Percentiles rank a stretch among this genome's conserved stretches.
Conservation (phyloP, 2,797 vertebrate species). For the Peromyscus nudipes region DNA sequence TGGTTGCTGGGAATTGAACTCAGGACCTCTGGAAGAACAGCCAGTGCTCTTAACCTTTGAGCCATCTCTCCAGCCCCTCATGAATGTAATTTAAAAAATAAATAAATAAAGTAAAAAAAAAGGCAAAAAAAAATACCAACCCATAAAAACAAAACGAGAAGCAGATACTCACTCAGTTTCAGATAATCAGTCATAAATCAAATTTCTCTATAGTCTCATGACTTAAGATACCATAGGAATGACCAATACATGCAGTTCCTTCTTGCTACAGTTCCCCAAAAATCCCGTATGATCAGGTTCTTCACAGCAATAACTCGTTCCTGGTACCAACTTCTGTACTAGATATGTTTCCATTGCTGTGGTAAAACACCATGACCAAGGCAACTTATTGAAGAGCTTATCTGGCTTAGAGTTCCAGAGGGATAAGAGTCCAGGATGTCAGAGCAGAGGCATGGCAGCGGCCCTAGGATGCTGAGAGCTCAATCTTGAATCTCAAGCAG, state of each 20-base stretch:
- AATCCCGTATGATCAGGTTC: not conserved
- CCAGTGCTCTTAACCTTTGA: too few species aligned
- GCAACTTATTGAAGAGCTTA: not conserved
- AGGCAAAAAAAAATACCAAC: too few species aligned
- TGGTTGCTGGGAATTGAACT: too few species aligned
- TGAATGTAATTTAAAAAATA: too few species aligned
- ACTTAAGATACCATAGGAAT: not conserved
- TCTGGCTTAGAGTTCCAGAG: not conserved
- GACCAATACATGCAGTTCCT: not conserved
- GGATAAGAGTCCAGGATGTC: not conserved
- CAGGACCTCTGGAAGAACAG: too few species aligned
- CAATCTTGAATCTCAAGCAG: not conserved
- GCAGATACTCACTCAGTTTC: not conserved
- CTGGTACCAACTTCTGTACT: not conserved
- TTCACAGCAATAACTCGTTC: not conserved
- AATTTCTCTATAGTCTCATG: not conserved
- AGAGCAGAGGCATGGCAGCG: not conserved
- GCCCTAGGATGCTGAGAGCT: not conserved
- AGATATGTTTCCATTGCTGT: not conserved
- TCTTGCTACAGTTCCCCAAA: not conserved
- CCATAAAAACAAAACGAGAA: too few species aligned
- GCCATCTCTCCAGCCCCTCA: too few species aligned
- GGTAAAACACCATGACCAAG: not conserved
- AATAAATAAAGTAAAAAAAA: too few species aligned
- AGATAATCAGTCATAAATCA: not conserved